These are phyloP conservation scores for Drosophila monieri DNA, from an alignment of 2,888 invertebrate genomes.

Conservation along the genomic window DNA sequence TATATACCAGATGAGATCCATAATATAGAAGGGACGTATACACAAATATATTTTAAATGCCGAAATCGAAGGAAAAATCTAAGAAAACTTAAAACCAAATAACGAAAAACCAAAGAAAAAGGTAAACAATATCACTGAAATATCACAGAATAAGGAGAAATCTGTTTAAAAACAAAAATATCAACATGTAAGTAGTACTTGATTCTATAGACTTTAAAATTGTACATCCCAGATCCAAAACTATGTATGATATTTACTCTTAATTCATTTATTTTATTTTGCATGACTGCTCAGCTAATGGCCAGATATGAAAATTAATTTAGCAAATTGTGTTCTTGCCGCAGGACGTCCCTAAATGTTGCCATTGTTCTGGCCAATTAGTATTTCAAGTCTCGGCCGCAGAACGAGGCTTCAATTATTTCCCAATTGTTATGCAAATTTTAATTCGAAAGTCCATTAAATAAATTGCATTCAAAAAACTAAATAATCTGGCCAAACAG, in stretches of 20 bases:
- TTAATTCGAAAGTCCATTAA: constrained; percentile 6
- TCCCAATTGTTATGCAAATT: constrained; percentile 31
- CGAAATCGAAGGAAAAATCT: neutral
- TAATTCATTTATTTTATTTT: neutral
- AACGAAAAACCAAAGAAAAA: neutral
- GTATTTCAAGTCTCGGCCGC: neutral
- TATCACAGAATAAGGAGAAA: neutral
- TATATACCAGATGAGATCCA: neutral
- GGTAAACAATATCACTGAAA: neutral
- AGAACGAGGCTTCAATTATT: constrained; percentile 1
- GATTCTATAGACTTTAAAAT: neutral
- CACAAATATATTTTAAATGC: neutral
- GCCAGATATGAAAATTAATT: neutral
- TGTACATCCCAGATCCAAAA: neutral
- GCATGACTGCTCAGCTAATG: constrained; percentile 3
- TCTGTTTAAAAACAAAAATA: neutral
- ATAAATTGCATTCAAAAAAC: neutral
- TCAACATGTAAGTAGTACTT: neutral
- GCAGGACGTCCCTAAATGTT: neutral
- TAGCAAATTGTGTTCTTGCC: constrained; percentile 2
- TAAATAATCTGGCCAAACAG: neutral
- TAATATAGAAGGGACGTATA: neutral
- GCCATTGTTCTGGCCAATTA: constrained; percentile 17
- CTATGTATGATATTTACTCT: neutral
- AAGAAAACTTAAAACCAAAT: neutral